These are phyloP conservation scores for Crotalus adamanteus DNA, from an alignment of 2,797 vertebrate genomes.

Conservation along the genomic window DNA sequence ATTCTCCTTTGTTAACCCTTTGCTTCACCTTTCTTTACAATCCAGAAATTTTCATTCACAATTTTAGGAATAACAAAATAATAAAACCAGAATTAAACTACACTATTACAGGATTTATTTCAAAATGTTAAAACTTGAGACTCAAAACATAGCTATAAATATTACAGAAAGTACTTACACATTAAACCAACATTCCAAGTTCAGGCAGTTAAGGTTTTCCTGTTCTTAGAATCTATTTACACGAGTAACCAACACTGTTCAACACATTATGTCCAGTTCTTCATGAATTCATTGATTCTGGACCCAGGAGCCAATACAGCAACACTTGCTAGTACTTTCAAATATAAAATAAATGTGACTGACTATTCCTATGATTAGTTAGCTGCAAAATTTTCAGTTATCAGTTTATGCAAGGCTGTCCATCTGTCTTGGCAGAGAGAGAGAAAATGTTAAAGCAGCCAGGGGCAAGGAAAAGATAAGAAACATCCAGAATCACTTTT, in stretches of 20 bases:
- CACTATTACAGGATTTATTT: conserved; percentile 1
- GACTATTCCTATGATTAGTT: conserved; percentile 30
- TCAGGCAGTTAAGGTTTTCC: background rate
- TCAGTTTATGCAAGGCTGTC: conserved; percentile 63
- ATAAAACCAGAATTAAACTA: conserved; percentile 12
- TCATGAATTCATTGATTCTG: conserved; percentile 43
- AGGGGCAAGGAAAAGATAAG: conserved; percentile 65
- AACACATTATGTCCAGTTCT: conserved; percentile 39
- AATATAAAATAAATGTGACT: conserved; percentile 14
- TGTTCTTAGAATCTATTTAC: conserved; percentile 46
- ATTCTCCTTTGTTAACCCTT: conserved; percentile 98
- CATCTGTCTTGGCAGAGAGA: conserved; percentile 65
- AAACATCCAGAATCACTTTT: conserved; percentile 52
- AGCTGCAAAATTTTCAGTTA: conserved; percentile 62
- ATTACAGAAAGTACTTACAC: conserved; percentile 7
- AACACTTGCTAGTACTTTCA: conserved; percentile 33
- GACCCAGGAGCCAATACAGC: background rate
- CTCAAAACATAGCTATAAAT: conserved; percentile 3
- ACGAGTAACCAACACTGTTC: background rate
- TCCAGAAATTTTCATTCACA: conserved; percentile 38
- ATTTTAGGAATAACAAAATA: conserved; percentile 36
- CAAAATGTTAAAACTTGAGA: conserved; percentile 25
- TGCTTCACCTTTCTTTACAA: conserved; percentile 72
- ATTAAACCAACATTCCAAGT: background rate
- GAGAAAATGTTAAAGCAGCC: conserved; percentile 53